Conservation (phyloP, 2,113 vertebrate genomes). For the Scomber colias region DNA sequence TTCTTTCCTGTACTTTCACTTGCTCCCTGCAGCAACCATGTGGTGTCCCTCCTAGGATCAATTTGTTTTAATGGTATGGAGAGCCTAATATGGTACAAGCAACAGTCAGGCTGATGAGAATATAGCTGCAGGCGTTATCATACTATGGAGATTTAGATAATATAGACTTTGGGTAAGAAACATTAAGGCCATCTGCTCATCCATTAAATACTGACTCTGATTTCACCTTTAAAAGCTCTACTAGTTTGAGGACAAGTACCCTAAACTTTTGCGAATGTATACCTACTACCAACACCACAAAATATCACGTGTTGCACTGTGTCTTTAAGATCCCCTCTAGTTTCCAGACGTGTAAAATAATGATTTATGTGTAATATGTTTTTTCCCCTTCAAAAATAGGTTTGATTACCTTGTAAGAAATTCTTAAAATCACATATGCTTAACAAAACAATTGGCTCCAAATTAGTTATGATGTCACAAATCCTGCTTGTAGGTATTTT, state of each 20-base stretch:
- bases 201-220: conserved; percentile 15
- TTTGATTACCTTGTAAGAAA: too few relatives aligned
- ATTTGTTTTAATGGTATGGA: conserved; percentile 29
- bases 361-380: too few relatives aligned
- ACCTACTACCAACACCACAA: not conserved
- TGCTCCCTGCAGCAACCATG: conserved; percentile 32
- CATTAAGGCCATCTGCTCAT: conserved; percentile 25
- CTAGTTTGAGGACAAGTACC: not conserved
- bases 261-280: not conserved
- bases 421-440: too few relatives aligned
- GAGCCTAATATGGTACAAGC: conserved; percentile 15
- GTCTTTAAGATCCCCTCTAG: too few relatives aligned
- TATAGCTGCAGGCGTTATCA: conserved; percentile 19
- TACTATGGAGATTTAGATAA: conserved; percentile 28
- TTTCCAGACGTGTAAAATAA: too few relatives aligned
- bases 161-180: conserved; percentile 13
- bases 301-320: too few relatives aligned
- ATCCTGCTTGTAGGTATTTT: too few relatives aligned
- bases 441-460: too few relatives aligned
- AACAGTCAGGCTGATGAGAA: conserved; percentile 24
- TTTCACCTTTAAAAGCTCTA: not conserved
- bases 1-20: conserved; percentile 1
- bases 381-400: too few relatives aligned
- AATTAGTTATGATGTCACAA: too few relatives aligned
- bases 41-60: conserved; percentile 15